phyloP scores from a whole-genome alignment of 2,888 invertebrate genomes.

The Podabrus alpinus region DNA sequence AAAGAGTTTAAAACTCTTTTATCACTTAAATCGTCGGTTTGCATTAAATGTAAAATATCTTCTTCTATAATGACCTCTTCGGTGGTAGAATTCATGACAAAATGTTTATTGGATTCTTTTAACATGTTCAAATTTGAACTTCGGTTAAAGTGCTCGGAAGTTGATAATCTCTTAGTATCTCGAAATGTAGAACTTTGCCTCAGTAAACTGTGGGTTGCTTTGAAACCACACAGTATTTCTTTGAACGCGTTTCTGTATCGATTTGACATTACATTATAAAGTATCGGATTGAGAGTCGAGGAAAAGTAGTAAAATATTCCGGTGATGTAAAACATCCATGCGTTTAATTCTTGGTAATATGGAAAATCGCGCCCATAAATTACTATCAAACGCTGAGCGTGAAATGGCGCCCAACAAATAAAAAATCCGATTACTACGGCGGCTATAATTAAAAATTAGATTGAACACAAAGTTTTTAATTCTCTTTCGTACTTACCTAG shows the following conservation, averaged over 20 bases:
- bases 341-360: constrained; percentile 70
- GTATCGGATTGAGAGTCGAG: constrained; percentile 79
- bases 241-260: constrained; percentile 80
- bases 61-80: constrained; percentile 15
- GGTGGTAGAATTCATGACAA: neutral
- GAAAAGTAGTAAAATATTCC: constrained; percentile 84
- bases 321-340: constrained; percentile 77
- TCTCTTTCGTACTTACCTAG: constrained; percentile 63
- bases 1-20: neutral
- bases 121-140: neutral
- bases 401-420: constrained; percentile 96
- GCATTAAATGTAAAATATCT: constrained; percentile 2
- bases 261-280: constrained; percentile 80
- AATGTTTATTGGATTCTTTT: neutral
- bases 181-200: constrained; percentile 65
- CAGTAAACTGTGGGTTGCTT: constrained; percentile 55
- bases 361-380: constrained; percentile 68
- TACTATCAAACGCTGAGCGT: constrained; percentile 85
- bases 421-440: constrained; percentile 94
- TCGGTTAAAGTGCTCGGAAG: constrained; percentile 38
- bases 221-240: constrained; percentile 70
- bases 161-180: constrained; percentile 56
- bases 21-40: neutral
- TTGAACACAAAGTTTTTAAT: neutral
- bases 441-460: constrained; percentile 64